Evolutionary conservation across 2,888 invertebrate genomes (phyloP).

Genomic region (Caenorhabditis macrosperma): DNA sequence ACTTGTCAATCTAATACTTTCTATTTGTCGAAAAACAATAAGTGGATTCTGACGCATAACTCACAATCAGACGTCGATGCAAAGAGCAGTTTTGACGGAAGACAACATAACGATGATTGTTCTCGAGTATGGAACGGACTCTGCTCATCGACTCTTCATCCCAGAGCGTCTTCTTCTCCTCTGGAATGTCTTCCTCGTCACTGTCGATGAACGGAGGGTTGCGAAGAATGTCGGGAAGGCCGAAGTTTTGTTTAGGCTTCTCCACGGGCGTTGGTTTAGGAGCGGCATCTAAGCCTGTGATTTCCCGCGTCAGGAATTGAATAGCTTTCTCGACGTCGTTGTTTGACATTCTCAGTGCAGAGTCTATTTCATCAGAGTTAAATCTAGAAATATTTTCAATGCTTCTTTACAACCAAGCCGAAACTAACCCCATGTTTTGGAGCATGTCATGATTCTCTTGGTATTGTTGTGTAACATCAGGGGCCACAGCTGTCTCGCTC

Average conservation of each 20-base stretch:
- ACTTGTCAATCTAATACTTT: too few species aligned
- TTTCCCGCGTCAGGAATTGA: conserved; percentile 51
- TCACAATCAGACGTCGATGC: conserved; percentile 31
- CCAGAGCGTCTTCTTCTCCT: conserved; percentile 14
- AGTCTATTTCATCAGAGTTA: conserved; percentile 42
- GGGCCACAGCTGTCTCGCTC: conserved; percentile 16
- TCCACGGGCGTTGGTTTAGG: conserved; percentile 14
- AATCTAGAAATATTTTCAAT: too few species aligned
- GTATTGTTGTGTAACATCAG: conserved; percentile 28
- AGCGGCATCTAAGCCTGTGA: conserved; percentile 41
- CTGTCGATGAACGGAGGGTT: conserved; percentile 41
- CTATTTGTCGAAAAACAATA: too few species aligned
- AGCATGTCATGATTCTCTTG: conserved; percentile 48
- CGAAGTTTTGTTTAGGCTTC: conserved; percentile 8
- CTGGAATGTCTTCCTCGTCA: conserved; percentile 51
- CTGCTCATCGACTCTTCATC: conserved; percentile 27
- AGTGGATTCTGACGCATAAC: not conserved
- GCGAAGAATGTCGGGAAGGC: conserved; percentile 7
- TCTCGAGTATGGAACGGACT: conserved; percentile 21
- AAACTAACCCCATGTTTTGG: conserved; percentile 44
- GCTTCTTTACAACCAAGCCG: too few species aligned
- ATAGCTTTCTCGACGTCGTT: conserved; percentile 57
- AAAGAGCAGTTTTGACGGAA: conserved; percentile 48
- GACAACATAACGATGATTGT: conserved; percentile 25
- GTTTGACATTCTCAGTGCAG: conserved; percentile 47